These are phyloP conservation scores for Apodemus sylvaticus DNA, from an alignment of 2,113 vertebrate genomes.

Conservation along the genomic window DNA sequence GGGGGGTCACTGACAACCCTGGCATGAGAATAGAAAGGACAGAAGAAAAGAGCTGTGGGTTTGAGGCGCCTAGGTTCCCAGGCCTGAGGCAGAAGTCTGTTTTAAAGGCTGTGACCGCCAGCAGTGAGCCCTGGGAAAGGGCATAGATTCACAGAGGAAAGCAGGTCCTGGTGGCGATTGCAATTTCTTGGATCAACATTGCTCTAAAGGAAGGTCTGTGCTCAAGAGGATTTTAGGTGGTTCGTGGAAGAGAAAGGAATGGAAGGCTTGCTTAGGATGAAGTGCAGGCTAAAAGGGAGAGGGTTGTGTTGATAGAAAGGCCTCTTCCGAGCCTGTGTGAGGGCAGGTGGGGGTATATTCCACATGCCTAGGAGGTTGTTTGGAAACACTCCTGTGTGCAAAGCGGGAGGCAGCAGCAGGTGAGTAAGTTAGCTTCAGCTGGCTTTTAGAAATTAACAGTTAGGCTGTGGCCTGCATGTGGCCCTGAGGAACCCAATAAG, in stretches of 20 bases:
- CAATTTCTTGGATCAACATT: conserved; percentile 2
- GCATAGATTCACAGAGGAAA: conserved; percentile 32
- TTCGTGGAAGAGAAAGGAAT: background rate
- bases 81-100: background rate
- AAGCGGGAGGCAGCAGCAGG: background rate
- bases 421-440: background rate
- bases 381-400: background rate
- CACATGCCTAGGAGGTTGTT: background rate
- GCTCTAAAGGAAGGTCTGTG: conserved; percentile 12
- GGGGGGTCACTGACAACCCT: conserved; percentile 33
- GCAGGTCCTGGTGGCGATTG: background rate
- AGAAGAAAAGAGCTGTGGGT: conserved; percentile 66
- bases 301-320: background rate
- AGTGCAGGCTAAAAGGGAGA: background rate
- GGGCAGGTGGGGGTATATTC: background rate
- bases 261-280: conserved; percentile 42
- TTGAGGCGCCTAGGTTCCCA: conserved; percentile 60
- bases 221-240: conserved; percentile 15
- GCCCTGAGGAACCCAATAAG: background rate
- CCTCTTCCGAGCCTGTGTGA: background rate
- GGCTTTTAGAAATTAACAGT: background rate
- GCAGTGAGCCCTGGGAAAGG: conserved; percentile 71
- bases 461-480: background rate
- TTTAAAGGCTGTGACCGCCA: conserved; percentile 59
- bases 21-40: conserved; percentile 59